Evolutionary conservation across 2,888 invertebrate genomes (phyloP), one percentile per base, ranked within the genome.

Genomic region (Icerya purchasi): DNA sequence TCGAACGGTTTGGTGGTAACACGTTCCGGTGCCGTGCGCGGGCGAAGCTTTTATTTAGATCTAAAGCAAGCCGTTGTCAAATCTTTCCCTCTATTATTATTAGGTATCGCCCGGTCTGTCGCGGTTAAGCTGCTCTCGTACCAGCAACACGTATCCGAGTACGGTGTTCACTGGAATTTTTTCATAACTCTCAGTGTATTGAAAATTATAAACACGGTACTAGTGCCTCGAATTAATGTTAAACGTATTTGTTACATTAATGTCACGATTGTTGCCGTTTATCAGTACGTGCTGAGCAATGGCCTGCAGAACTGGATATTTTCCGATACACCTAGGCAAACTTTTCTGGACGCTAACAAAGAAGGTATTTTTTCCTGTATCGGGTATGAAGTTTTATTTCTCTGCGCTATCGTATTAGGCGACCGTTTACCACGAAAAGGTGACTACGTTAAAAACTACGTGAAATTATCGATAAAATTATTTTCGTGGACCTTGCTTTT

Each of bases 161-260:
- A 99, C 75, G 98, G 98, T 0, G 78, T 84, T 0, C 96, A 98
- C 71, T 93, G 96, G 89, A 98, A 99, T 72, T 99, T 99, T 70
- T 98, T 97, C 72, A 83, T 93, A 65, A 96, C 94, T 0, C 73
- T 99, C 60, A 91, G 88, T 2, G 72, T 83, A 51, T 83, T 90
- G 20, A 91, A 88, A 72, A 69, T 89, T 1, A 68, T 85, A 21
- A 82, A 83, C 50, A 80, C 80, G 1, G 64, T 81, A 8, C 67
- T 85, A 52, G 72, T 84, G 54, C 75, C 72, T 56, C 70, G 77
- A 10, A 70, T 81, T 1, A 71, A 74, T 49, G 71, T 77, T 1
- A 18, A 14, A 10, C 72, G 75, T 54, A 70, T 81, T 22, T 72
- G 81, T 56, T 62, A 77, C 5, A 70, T 78, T 36, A 79, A 83